Evolutionary conservation across 1,140 invertebrate species (phyloP).

Genomic region (Euura lappo): DNA sequence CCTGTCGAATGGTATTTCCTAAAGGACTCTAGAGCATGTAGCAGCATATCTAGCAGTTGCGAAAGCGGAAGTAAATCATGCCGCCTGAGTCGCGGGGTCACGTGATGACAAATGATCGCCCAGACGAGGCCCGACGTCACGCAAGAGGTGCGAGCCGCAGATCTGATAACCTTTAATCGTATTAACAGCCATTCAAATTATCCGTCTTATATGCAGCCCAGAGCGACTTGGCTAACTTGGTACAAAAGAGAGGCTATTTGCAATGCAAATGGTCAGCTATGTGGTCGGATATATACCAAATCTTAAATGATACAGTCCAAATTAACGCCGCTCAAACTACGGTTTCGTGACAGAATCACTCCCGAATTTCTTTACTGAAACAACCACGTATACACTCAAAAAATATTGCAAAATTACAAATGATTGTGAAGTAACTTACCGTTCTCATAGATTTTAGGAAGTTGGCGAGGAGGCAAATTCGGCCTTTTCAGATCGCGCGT

Average conservation of each 20-base stretch:
- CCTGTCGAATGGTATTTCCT: background rate
- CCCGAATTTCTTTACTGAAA: no score
- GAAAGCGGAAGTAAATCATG: slow-evolving; percentile 57
- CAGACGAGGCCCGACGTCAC: slow-evolving; percentile 20
- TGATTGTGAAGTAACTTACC: no score
- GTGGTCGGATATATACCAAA: background rate
- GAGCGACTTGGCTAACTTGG: background rate
- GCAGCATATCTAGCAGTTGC: no score
- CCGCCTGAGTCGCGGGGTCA: slow-evolving; percentile 53
- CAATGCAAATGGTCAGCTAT: background rate
- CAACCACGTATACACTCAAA: no score
- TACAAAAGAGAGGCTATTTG: background rate
- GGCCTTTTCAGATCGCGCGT: no score
- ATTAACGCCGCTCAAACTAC: background rate
- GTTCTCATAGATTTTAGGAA: no score
- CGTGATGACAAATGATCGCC: slow-evolving; percentile 57
- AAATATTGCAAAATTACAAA: no score
- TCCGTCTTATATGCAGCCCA: background rate
- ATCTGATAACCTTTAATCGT: slow-evolving; percentile 60
- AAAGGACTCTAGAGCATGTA: background rate
- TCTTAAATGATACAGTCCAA: background rate
- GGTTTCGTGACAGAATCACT: no score
- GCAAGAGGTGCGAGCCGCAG: slow-evolving; percentile 47
- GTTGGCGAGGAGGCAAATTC: no score
- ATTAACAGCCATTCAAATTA: slow-evolving; percentile 38